Conservation (phyloP, 2,113 vertebrate genomes). For the Ammodytes dubius region DNA sequence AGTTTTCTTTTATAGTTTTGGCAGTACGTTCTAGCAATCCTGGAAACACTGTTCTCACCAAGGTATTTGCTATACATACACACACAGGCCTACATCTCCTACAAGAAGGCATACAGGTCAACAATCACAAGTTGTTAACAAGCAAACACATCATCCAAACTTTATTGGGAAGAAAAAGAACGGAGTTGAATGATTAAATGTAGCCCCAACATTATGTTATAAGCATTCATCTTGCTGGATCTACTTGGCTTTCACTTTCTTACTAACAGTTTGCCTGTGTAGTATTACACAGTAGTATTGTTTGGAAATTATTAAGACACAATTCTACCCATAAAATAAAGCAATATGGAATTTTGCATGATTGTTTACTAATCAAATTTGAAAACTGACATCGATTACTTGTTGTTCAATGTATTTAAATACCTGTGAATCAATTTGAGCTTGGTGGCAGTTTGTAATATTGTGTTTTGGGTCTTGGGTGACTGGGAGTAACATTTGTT, state of each 20-base stretch:
- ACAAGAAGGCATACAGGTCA: constrained; percentile 1
- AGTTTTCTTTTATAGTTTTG: constrained; percentile 10
- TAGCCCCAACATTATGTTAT: neutral
- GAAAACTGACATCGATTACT: neutral
- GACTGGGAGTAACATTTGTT: neutral
- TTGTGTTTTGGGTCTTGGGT: constrained; percentile 6
- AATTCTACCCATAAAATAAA: neutral
- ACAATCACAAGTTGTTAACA: neutral
- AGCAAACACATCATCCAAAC: neutral
- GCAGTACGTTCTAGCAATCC: neutral
- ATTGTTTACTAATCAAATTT: neutral
- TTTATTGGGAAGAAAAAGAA: neutral
- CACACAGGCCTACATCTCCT: neutral
- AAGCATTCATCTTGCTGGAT: neutral
- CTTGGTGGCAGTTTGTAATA: neutral
- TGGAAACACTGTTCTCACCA: neutral
- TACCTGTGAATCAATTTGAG: neutral
- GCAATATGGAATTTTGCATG: neutral
- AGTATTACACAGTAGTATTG: too few species aligned
- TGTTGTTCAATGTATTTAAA: neutral
- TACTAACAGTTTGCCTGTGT: neutral
- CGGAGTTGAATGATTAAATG: neutral
- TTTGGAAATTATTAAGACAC: neutral
- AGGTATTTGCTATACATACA: neutral
- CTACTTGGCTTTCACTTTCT: neutral